These are phyloP conservation scores for Montipora cactus DNA, from an alignment of 64 coral and sea anemone species.

Conservation along the genomic window DNA sequence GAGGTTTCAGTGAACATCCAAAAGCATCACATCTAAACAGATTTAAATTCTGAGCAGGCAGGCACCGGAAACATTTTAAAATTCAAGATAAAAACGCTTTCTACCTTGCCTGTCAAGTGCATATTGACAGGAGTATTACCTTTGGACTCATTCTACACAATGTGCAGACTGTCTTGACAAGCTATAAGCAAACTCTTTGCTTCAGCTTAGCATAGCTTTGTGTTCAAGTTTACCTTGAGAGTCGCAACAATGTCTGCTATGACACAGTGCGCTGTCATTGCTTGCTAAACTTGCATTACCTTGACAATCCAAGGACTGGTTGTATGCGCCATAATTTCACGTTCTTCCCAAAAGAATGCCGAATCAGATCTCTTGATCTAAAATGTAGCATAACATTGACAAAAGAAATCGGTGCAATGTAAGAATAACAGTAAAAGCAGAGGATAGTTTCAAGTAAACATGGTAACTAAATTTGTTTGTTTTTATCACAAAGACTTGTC, in stretches of 20 bases:
- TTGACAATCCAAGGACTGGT: conserved; percentile 96
- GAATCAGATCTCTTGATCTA: conserved; percentile 99
- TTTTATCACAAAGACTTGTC: not conserved
- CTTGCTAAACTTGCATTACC: conserved; percentile 43
- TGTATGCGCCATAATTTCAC: conserved; percentile 98
- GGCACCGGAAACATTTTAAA: not conserved
- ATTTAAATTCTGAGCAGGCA: not conserved
- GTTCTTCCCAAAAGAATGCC: conserved; percentile 99
- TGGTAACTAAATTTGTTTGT: not conserved
- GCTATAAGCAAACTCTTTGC: not conserved
- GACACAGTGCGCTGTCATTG: not conserved
- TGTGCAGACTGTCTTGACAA: not conserved
- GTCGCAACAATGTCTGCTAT: not conserved
- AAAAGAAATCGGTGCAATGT: not conserved
- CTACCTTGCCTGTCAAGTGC: not conserved
- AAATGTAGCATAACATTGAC: not conserved
- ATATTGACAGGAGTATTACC: not conserved
- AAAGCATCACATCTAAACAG: not conserved
- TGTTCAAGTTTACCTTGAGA: not conserved
- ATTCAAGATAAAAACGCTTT: not conserved
- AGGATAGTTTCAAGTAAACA: not conserved
- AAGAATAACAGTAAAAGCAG: not conserved
- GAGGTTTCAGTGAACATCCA: not conserved
- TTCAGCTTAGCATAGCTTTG: not conserved
- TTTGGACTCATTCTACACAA: not conserved